Evolutionary conservation across 2,797 vertebrate species (phyloP).

Genomic region (Hydrophis major): DNA sequence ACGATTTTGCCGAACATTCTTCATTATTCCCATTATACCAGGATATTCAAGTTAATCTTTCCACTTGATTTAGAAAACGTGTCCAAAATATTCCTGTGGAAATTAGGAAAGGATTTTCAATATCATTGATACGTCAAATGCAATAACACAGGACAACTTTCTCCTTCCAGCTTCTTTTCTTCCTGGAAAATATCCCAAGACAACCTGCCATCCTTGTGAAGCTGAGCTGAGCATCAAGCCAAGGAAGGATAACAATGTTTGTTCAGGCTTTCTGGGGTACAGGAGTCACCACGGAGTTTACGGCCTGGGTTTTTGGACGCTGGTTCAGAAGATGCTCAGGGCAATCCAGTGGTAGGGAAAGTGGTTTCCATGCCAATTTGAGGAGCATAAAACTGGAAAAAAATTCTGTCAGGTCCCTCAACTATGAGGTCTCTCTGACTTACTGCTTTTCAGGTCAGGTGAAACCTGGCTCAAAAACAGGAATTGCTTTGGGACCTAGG

Average conservation of each 20-base stretch:
- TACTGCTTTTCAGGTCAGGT: not conserved
- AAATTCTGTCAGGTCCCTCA: not conserved
- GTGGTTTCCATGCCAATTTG: not conserved
- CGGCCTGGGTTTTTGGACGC: slow-evolving; percentile 17
- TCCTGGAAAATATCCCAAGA: slow-evolving; percentile 44
- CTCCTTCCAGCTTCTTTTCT: slow-evolving; percentile 46
- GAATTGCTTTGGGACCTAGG: too few relatives aligned
- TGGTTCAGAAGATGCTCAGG: slow-evolving; percentile 44
- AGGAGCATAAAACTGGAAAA: slow-evolving; percentile 11
- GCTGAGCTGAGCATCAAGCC: slow-evolving; percentile 63
- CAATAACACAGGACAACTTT: slow-evolving; percentile 60
- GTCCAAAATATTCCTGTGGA: slow-evolving; percentile 47
- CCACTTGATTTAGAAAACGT: slow-evolving; percentile 33
- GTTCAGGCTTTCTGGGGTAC: slow-evolving; percentile 43
- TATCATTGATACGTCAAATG: slow-evolving; percentile 57
- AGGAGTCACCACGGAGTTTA: slow-evolving; percentile 18
- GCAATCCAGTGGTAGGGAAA: not conserved
- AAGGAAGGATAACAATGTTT: slow-evolving; percentile 35
- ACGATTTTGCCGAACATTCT: slow-evolving; percentile 34
- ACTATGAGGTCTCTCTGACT: not conserved
- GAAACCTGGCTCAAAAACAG: not conserved
- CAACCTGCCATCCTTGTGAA: slow-evolving; percentile 54
- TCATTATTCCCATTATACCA: slow-evolving; percentile 30
- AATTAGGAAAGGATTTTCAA: slow-evolving; percentile 55
- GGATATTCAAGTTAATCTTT: slow-evolving; percentile 48